Percentiles rank a stretch among this genome's conserved stretches.
Evolutionary conservation across 2,113 vertebrate species (phyloP).

Genomic region (Meles meles): DNA sequence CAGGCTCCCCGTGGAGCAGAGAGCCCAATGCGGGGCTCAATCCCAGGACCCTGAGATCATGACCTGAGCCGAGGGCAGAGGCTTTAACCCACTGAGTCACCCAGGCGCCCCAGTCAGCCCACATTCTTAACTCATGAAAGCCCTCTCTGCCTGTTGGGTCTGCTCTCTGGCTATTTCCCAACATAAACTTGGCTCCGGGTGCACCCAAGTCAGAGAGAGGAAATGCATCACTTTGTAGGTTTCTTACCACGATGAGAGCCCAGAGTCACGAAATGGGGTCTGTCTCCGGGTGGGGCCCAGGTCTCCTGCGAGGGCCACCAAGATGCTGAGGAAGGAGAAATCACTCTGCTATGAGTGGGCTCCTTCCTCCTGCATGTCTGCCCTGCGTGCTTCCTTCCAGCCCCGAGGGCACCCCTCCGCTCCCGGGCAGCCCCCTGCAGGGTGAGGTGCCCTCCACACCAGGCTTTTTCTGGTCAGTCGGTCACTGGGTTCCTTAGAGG

Average conservation of each 20-base stretch:
- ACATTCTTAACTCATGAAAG: neutral
- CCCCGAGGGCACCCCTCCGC: neutral
- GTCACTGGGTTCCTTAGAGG: neutral
- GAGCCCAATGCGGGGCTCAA: too few species aligned
- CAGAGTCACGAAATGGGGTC: rapidly evolving
- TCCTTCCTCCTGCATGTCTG: neutral
- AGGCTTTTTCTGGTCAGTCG: too few species aligned
- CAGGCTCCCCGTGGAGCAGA: too few species aligned
- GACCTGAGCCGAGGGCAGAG: too few species aligned
- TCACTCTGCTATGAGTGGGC: neutral
- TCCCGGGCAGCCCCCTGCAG: neutral
- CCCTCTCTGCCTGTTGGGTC: neutral
- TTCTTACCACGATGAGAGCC: too few species aligned
- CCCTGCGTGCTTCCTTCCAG: neutral
- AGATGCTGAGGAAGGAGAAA: neutral
- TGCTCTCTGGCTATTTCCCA: neutral
- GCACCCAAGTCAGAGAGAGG: neutral
- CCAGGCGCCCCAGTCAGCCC: neutral
- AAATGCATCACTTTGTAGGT: neutral
- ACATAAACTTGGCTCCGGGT: neutral
- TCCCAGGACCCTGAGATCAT: too few species aligned
- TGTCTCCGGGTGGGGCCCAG: neutral
- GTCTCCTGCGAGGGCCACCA: neutral
- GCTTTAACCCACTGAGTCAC: too few species aligned
- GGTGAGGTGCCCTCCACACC: neutral